Conservation (phyloP, 2,113 vertebrate genomes). For the Actinemys pallida region DNA sequence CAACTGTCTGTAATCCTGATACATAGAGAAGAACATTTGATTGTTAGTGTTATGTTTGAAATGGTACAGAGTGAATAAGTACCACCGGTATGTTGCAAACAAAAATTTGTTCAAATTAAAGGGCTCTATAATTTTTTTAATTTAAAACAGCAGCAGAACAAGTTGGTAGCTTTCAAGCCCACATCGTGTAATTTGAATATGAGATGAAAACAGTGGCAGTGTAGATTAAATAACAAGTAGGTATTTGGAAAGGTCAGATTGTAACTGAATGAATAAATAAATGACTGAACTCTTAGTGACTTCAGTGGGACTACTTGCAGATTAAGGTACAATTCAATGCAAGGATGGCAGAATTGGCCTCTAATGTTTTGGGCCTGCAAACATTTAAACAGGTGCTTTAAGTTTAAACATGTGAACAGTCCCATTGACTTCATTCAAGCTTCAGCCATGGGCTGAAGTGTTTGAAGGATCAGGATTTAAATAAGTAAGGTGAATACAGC, state of each 20-base stretch:
- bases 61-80: not conserved
- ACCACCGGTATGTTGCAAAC: no score
- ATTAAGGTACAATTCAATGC: not conserved
- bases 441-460: not conserved
- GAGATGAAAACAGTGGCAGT: not conserved
- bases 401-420: not conserved
- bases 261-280: not conserved
- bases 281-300: not conserved
- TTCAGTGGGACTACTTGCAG: not conserved
- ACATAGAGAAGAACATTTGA: not conserved
- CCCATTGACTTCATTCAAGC: not conserved
- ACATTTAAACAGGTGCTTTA: not conserved
- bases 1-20: fast-evolving
- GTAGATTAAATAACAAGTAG: not conserved
- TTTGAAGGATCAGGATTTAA: no score
- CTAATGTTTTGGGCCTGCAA: not conserved
- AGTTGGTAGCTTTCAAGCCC: not conserved
- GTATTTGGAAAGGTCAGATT: not conserved
- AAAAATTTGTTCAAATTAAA: not conserved
- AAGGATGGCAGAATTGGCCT: not conserved
- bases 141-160: not conserved
- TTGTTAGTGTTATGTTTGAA: not conserved
- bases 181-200: not conserved
- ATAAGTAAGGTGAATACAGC: not conserved
- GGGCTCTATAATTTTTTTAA: not conserved